Evolutionary conservation across 2,888 invertebrate species (phyloP), one percentile per base, ranked within the genome.

Genomic region (Cheiracanthium punctorium): DNA sequence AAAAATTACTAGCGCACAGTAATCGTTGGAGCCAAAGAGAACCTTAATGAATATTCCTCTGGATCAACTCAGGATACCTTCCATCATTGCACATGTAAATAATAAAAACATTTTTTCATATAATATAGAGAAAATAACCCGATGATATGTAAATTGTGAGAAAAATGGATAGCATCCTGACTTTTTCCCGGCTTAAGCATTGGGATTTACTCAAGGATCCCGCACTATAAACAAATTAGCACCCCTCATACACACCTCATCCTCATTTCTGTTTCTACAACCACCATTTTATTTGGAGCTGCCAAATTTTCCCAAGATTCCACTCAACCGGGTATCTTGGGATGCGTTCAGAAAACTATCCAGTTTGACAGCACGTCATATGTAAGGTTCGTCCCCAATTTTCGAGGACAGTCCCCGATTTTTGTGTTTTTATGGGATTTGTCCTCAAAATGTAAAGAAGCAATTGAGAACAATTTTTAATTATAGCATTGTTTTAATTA

Each of bases 251-350:
- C 69, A 73, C 28, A 69, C 58, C 58, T 85, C 79, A 74, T 69
- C 84, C 79, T 67, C 74, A 85, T 67, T 67, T 73, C 52, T 32
- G 33, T 7, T 74, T 32, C 37, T 52, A 14, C 71, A 72, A 65
- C 80, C 85, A 80, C 85, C 85, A 86, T 86, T 86, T 86, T 86
- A 80, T 64, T 80, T 30, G 69, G 80, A 86, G 85, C 85, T 86
- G 85, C 85, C 85, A 86, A 84, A 86, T 75, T 58, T 80, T 80
- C 85, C 85, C 85, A 76, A 80, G 75, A 86, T 86, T 80, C 85
- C 71, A 77, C 77, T 67, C 20, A 84, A 67, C 82, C 58, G 24
- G 58, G 24, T 71, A 52, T 69, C n/a, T 7, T 7, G 37, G 7
- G 37, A 37, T 37, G n/a, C n/a, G n/a, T n/a, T n/a, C n/a, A n/a